These are phyloP conservation scores for Megathymus violae DNA, from an alignment of 1,140 invertebrate species.

Conservation along the genomic window DNA sequence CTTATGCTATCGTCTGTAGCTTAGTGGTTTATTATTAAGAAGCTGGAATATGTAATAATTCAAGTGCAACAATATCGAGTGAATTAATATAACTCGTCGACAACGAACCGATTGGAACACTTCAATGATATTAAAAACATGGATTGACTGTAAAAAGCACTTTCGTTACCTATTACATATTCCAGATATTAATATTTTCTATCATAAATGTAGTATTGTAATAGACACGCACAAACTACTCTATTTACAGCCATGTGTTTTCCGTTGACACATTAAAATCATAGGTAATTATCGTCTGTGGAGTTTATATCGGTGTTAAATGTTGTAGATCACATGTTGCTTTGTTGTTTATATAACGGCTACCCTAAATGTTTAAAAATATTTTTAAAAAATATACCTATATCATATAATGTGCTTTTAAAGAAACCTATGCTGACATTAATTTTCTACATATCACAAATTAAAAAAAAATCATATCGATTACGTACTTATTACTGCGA, in stretches of 20 bases:
- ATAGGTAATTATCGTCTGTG: constrained; percentile 5
- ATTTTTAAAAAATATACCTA: neutral
- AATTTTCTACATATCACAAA: constrained; percentile 1
- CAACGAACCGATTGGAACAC: too few relatives aligned
- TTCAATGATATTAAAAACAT: too few relatives aligned
- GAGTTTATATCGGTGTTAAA: constrained; percentile 50
- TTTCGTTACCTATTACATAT: constrained; percentile 15
- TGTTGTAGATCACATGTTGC: constrained; percentile 52
- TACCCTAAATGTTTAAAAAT: constrained; percentile 6
- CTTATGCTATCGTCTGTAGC: neutral
- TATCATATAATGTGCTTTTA: neutral
- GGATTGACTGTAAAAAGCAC: neutral
- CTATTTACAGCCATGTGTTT: constrained; percentile 41
- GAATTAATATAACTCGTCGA: too few relatives aligned
- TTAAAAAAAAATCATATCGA: neutral
- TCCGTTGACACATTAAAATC: constrained; percentile 17
- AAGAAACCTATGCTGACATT: neutral
- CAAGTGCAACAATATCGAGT: neutral
- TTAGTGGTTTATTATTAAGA: neutral
- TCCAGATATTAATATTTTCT: constrained; percentile 18
- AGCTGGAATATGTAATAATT: neutral
- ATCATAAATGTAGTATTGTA: constrained; percentile 61
- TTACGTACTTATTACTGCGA: neutral
- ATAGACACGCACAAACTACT: constrained; percentile 75
- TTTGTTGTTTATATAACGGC: constrained; percentile 41